phyloP scores from a whole-genome alignment of 2,797 vertebrate species.

The Chelon auratus region DNA sequence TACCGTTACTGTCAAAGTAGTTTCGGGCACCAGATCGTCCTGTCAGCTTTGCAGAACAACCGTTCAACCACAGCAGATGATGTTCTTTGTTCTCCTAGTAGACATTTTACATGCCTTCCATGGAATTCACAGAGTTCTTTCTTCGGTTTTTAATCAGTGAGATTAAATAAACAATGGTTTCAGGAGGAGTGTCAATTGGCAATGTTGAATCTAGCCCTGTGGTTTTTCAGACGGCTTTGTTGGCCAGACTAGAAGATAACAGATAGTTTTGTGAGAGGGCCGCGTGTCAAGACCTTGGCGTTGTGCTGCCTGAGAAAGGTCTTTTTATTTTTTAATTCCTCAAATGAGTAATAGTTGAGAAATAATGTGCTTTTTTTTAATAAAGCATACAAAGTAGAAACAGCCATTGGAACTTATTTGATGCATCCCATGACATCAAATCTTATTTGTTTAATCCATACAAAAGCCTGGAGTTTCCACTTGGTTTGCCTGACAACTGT shows the following conservation, averaged over 20 bases:
- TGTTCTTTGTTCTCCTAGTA: neutral
- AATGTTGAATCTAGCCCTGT: constrained; percentile 12
- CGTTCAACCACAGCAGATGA: neutral
- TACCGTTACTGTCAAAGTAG: neutral
- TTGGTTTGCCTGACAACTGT: no score
- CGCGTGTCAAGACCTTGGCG: neutral
- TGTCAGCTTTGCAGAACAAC: neutral
- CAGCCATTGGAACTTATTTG: no score
- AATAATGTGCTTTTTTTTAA: no score
- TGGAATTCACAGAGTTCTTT: neutral
- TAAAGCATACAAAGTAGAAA: no score
- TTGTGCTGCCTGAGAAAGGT: neutral
- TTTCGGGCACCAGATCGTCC: neutral
- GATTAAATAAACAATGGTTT: constrained; percentile 1
- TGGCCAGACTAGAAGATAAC: constrained; percentile 27
- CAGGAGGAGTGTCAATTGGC: neutral
- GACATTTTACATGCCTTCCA: neutral
- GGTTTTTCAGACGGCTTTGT: constrained; percentile 21
- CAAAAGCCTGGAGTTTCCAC: no score
- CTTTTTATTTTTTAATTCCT: no score
- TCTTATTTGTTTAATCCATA: no score
- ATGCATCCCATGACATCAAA: no score
- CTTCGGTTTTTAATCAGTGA: neutral
- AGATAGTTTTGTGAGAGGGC: constrained; percentile 20
- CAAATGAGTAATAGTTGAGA: no score